A percentile compares a stretch with the other conserved stretches of the same genome.
These are phyloP conservation scores for Brachyistius frenatus DNA, from an alignment of 2,113 vertebrate species.

Conservation along the genomic window DNA sequence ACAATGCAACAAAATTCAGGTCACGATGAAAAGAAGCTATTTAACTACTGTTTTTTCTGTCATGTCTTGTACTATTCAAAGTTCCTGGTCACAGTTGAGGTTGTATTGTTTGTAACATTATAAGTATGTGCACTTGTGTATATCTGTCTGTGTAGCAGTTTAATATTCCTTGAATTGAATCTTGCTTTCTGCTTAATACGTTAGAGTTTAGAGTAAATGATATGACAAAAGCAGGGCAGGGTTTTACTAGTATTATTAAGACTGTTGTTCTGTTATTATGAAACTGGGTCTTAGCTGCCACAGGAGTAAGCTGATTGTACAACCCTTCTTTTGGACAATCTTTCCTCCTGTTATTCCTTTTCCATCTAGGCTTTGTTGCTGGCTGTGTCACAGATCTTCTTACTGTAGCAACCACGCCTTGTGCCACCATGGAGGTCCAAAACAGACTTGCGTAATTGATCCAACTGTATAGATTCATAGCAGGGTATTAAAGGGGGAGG, in stretches of 20 bases:
- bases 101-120: not conserved
- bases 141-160: not conserved
- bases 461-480: conserved; percentile 52
- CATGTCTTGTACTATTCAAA: conserved; percentile 2
- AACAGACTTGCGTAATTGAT: conserved; percentile 55
- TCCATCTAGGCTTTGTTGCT: conserved; percentile 22
- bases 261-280: not conserved
- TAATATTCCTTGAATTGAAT: not conserved
- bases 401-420: conserved; percentile 34
- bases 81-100: not conserved
- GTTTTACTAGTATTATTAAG: not conserved
- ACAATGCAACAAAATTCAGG: conserved; percentile 11
- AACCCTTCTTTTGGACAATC: not conserved
- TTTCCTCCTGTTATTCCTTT: conserved; percentile 38
- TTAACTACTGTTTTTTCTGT: not conserved
- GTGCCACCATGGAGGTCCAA: conserved; percentile 56
- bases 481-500: conserved; percentile 39
- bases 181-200: not conserved
- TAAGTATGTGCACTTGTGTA: not conserved
- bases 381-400: conserved; percentile 58
- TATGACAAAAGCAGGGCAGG: not conserved
- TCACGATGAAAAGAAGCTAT: not conserved
- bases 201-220: not conserved
- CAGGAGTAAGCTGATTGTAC: not conserved
- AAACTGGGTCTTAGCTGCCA: not conserved